Conservation (phyloP, 2,113 vertebrate genomes). For the Euleptes europaea region DNA sequence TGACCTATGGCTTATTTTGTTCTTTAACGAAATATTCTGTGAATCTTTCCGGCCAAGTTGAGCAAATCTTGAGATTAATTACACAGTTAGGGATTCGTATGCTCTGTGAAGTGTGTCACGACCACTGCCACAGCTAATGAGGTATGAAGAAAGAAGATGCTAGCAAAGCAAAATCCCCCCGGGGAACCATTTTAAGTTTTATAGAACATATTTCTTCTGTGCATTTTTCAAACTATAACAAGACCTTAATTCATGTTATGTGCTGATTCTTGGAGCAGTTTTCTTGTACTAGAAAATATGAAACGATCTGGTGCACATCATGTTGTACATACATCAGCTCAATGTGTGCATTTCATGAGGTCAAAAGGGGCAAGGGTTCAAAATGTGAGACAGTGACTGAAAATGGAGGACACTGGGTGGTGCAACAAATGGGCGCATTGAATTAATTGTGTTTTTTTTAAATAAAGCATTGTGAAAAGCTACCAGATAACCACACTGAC, state of each 20-base stretch:
- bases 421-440: neutral
- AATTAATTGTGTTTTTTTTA: conserved; percentile 32
- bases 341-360: conserved; percentile 40
- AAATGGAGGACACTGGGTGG: neutral
- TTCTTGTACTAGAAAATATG: conserved; percentile 22
- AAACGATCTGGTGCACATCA: conserved; percentile 31
- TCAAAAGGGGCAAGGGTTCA: conserved; percentile 6
- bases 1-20: neutral
- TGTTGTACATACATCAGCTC: conserved; percentile 25
- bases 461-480: neutral
- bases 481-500: conserved; percentile 18
- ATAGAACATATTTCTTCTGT: conserved; percentile 9
- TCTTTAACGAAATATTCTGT: conserved; percentile 1
- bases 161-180: conserved; percentile 16
- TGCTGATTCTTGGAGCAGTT: conserved; percentile 11
- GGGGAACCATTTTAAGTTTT: conserved; percentile 15
- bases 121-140: neutral
- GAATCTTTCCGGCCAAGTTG: conserved; percentile 16
- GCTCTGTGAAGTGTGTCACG: neutral
- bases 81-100: neutral
- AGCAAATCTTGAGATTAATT: conserved; percentile 42
- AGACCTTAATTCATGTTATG: conserved; percentile 17
- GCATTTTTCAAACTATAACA: neutral
- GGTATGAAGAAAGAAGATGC: neutral
- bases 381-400: conserved; percentile 40